Evolutionary conservation across 64 coral and sea anemone genomes (phyloP).

Genomic region (Montipora foliosa): DNA sequence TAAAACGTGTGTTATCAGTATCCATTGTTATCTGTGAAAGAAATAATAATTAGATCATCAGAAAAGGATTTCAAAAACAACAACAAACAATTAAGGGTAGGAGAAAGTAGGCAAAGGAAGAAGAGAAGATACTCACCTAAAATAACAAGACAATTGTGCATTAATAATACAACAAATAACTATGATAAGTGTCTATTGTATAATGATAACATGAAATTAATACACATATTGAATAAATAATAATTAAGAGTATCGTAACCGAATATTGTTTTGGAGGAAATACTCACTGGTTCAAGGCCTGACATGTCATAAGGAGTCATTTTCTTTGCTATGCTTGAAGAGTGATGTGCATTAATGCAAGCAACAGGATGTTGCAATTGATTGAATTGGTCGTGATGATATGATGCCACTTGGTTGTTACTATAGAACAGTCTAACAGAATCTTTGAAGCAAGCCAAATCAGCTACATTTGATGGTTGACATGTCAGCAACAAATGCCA

Average conservation of each 20-base stretch:
- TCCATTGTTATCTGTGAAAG: not conserved
- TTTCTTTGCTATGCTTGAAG: constrained; percentile 20
- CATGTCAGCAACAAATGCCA: constrained; percentile 35
- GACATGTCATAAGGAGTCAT: too few species aligned
- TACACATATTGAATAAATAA: constrained; percentile 2
- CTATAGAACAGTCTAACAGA: constrained; percentile 20
- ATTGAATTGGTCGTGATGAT: constrained; percentile 23
- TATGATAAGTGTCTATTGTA: not conserved
- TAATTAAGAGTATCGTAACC: constrained; percentile 26
- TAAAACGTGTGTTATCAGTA: not conserved
- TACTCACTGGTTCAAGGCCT: too few species aligned
- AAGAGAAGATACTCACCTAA: not conserved
- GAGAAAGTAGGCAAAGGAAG: not conserved
- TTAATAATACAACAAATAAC: not conserved
- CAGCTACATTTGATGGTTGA: constrained; percentile 20
- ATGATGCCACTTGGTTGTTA: constrained; percentile 39
- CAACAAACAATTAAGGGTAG: not conserved
- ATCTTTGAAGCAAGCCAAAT: constrained; percentile 17
- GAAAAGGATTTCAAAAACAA: not conserved
- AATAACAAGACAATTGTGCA: not conserved
- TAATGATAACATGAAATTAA: not conserved
- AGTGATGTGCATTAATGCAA: constrained; percentile 30
- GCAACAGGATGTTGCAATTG: constrained; percentile 29
- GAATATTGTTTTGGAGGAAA: constrained; percentile 11
- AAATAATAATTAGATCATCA: not conserved